Evolutionary conservation across 2,113 vertebrate species (phyloP), one percentile per base, ranked within the genome.

Genomic region (Chionodraco myersi): DNA sequence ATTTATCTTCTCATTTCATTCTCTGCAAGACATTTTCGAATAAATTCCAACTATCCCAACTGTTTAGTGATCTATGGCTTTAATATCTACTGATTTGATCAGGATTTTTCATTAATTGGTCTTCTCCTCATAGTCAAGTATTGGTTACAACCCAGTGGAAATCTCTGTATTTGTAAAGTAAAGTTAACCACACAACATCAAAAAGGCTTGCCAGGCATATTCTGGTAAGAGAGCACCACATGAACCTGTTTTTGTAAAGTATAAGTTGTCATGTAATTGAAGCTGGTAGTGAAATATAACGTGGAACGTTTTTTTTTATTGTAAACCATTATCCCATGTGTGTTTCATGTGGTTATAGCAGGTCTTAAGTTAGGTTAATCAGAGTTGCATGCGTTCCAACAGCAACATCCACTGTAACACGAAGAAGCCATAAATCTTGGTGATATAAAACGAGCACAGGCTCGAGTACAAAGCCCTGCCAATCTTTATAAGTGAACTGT

Each of bases 351-450:
- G 10, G 70, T 36, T 73, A 53, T 45, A n/a, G 51, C 12, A 45
- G 5, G 14, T 21, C 12, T 59, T 26, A 45, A 13, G 14, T 64
- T 13, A 58, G 21, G 21, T 52, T 49, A 47, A 75, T 79, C 13
- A 44, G 10, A 80, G 69, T 12, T 1, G 23, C 30, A 30, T 30
- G 30, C n/a, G 10, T 12, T 44, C 18, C 16, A 7, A 53, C 34
- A 76, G 26, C 23, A 79, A 79, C 49, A 44, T 41, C 36, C n/a
- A 14, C 14, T 44, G 23, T 12, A 26, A 54, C 36, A 41, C 5
- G 4, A 59, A 66, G 66, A 12, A 18, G 34, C 2, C 54, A 56
- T 73, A 75, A 62, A 80, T 67, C 48, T 44, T 3, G 26, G n/a
- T 34, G 61, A 21, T 26, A 10, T 13, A 36, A 74, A 21, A 62